Evolutionary conservation across 2,113 vertebrate species (phyloP), one percentile per base, ranked within the genome.

Genomic region (Vidua chalybeata): DNA sequence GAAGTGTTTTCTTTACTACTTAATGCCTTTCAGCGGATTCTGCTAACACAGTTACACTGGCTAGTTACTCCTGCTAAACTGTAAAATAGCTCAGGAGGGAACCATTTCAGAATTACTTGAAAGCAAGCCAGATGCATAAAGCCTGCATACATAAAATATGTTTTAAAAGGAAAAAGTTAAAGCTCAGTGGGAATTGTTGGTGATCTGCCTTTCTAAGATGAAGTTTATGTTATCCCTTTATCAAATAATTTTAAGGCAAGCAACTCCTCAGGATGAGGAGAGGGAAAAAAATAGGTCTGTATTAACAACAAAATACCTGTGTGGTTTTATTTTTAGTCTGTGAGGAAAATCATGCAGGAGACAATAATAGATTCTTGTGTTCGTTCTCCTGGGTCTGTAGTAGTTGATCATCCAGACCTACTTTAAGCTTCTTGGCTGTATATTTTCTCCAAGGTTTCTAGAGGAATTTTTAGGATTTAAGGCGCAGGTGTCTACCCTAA

Each of bases 101-200:
- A 89, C 87, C 9, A 2, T 78, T 94, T 94, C 52, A 72, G 89
- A 89, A 87, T 48, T 52, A 76, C 67, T 88, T 78, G 84, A 89
- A 84, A 93, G 80, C 52, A 56, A 89, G 87, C 89, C 62, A 92
- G 74, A 75, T 87, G 73, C 62, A 21, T 87, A 89, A 91, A 84
- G 77, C 89, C 85, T 91, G 64, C 64, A 15, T 68, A 54, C 58
- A 52, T 67, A 82, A 87, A 91, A 63, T 37, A 12, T 12, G 4
- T 74, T 86, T 80, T 82, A 56, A 93, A 90, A 92, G 20, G 84
- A 24, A 84, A 84, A 92, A 87, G 73, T 94, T 95, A 91, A 79
- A 89, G 52, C 87, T 79, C 69, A 31, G 69, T 72, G 66, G 87
- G 77, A 87, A 16, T 63, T 58, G 80, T 63, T 72, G 52, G 61